Percentiles rank a stretch among this genome's conserved stretches.
phyloP scores from a whole-genome alignment of 2,888 invertebrate species.

The Himalopsyche kuldschensis region DNA sequence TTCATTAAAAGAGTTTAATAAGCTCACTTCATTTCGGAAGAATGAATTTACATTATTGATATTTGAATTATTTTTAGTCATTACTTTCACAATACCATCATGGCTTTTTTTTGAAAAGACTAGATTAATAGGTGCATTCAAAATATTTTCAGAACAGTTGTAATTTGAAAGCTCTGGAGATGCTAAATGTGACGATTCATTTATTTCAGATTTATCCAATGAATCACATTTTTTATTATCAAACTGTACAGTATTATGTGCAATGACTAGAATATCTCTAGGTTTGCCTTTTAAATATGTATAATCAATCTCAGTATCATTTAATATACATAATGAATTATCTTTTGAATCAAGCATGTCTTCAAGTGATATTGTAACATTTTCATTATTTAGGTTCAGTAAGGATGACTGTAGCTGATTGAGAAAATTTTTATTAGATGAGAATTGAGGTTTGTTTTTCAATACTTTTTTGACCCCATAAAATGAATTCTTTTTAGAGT shows the following conservation, averaged over 20 bases:
- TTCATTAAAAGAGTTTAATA: conserved; percentile 32
- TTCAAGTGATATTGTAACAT: background rate
- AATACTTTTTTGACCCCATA: background rate
- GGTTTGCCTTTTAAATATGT: background rate
- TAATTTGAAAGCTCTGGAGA: background rate
- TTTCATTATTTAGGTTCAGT: background rate
- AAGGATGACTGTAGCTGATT: background rate
- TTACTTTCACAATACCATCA: background rate
- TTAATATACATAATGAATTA: background rate
- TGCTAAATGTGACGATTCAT: background rate
- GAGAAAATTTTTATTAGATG: background rate
- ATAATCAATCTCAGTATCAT: background rate
- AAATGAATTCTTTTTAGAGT: background rate
- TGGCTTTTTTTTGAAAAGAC: conserved; percentile 4
- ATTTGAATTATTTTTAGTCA: background rate
- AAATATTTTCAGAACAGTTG: background rate
- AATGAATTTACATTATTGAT: background rate
- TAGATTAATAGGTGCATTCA: conserved; percentile 24
- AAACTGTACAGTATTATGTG: no score
- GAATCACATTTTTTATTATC: background rate
- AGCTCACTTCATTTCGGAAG: conserved; percentile 22
- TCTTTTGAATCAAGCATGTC: background rate
- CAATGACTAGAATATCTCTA: no score
- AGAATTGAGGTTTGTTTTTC: background rate
- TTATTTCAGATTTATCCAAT: background rate